A percentile compares a stretch with the other conserved stretches of the same genome.
Evolutionary conservation across 2,888 invertebrate genomes (phyloP).

Genomic region (Pseudoips prasinana): DNA sequence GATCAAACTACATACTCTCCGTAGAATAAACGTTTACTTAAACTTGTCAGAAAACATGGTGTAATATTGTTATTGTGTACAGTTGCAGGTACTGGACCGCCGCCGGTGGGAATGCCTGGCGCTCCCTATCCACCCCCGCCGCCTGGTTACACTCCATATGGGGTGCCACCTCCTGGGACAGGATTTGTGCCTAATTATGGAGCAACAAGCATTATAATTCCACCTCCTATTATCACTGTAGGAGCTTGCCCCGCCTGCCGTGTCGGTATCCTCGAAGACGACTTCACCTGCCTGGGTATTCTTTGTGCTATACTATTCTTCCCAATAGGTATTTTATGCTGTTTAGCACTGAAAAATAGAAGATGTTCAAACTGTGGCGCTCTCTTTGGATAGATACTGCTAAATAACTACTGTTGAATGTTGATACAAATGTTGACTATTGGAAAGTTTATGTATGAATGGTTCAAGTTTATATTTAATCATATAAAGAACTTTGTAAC

Average conservation of each 20-base stretch:
- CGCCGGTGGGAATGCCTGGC: constrained; percentile 34
- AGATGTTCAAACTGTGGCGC: constrained; percentile 95
- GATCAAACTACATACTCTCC: no score
- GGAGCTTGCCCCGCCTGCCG: constrained; percentile 95
- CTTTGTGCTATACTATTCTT: constrained; percentile 93
- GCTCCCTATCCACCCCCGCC: constrained; percentile 73
- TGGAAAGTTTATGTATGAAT: constrained; percentile 32
- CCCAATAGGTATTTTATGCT: constrained; percentile 93
- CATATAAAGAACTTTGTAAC: no score
- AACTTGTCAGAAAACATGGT: neutral
- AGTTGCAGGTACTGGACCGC: constrained; percentile 28
- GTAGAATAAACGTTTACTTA: no score
- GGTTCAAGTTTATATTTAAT: constrained; percentile 22
- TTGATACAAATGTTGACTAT: constrained; percentile 33
- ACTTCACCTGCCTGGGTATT: constrained; percentile 92
- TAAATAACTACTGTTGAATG: constrained; percentile 25
- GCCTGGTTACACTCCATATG: constrained; percentile 80
- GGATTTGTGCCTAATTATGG: constrained; percentile 83
- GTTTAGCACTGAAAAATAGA: constrained; percentile 90
- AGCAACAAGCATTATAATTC: constrained; percentile 84
- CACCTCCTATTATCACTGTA: constrained; percentile 90
- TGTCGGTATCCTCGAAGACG: constrained; percentile 93
- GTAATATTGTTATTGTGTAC: constrained; percentile 1
- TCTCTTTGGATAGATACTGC: constrained; percentile 84
- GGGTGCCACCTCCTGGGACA: constrained; percentile 55